Base-by-base conservation (phyloP, 2,797 vertebrate species). In the Gallinago nigripennis region DNA sequence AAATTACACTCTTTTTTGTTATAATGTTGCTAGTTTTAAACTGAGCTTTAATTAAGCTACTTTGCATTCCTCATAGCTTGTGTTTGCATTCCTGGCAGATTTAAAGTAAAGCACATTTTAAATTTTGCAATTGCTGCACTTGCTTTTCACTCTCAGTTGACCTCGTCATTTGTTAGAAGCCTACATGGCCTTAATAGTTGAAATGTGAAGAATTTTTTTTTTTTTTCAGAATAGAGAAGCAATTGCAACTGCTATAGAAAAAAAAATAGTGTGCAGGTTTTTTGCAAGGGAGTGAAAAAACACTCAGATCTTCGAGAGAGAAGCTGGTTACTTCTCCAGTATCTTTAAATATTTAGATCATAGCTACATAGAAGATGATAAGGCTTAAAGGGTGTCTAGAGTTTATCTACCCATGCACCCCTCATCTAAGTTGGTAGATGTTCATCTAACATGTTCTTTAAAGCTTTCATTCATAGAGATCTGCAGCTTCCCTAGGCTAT, bases 71-170 rank as follows among this genome's bases (percentile, higher is more conserved):
- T 85, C 50, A 43, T 54, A 77, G 48, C 17, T 77, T 78, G 33
- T 90, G 58, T 89, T 89, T 94, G 20, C 31, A 60, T 71, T 82
- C 37, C 45, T 80, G 60, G 70, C 53, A 94, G 65, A 33, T 5
- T 63, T 69, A 65, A 68, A 96, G 37, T 78, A 86, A 88, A 89
- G 8, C 5, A 79, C 18, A 89, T 77, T 91, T 94, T 87, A 80
- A 89, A 81, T 94, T 94, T 85, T 91, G 53, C 24, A 70, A 20
- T 85, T 82, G 33, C 65, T 91, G 53, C 39, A 14, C 33, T 80
- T 91, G 53, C 7, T 84, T 87, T 89, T 96, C 85, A 43, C 35
- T 89, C 54, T 87, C 24, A 45, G 41, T 77, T 87, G 89, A 91
- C 75, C 56, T 88, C 5, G 0, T 63, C 5, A 71, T 84, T 91